Conservation (phyloP, 23 tunicate genomes). For the Styela plicata region DNA sequence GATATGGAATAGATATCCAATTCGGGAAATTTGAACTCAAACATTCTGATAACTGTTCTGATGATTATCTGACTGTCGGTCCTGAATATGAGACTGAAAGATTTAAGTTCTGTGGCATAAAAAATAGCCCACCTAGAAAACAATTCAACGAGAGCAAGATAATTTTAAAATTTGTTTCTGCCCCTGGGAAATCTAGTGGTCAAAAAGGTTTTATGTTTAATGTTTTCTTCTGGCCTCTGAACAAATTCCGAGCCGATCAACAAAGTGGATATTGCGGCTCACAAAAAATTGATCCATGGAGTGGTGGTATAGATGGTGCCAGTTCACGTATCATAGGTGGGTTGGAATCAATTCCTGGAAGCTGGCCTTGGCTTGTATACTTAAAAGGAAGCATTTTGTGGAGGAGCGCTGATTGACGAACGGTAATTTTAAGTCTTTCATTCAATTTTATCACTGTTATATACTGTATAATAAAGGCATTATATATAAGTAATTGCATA, state of each 20-base stretch:
- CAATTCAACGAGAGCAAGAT: constrained; percentile 16
- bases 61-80: constrained; percentile 32
- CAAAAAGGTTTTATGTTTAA: constrained; percentile 55
- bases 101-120: constrained; percentile 14
- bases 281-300: constrained; percentile 48
- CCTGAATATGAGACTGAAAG: constrained; percentile 1
- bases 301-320: constrained; percentile 21
- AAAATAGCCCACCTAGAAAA: constrained; percentile 28
- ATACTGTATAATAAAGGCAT: too few relatives aligned
- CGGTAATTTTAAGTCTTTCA: too few relatives aligned
- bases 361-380: constrained; percentile 77
- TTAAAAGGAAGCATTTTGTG: constrained; percentile 47
- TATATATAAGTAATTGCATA: too few relatives aligned
- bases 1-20: constrained; percentile 38
- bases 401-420: constrained; percentile 50
- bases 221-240: constrained; percentile 45
- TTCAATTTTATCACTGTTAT: too few relatives aligned
- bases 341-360: constrained; percentile 50
- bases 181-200: background rate
- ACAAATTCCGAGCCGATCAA: background rate
- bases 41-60: constrained; percentile 30
- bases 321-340: constrained; percentile 47
- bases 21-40: constrained; percentile 43
- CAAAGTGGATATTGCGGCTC: constrained; percentile 37
- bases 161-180: constrained; percentile 30